Percentiles rank a stretch among this genome's conserved stretches.
Evolutionary conservation across 2,888 invertebrate genomes (phyloP).

Genomic region (Athalia rosae): DNA sequence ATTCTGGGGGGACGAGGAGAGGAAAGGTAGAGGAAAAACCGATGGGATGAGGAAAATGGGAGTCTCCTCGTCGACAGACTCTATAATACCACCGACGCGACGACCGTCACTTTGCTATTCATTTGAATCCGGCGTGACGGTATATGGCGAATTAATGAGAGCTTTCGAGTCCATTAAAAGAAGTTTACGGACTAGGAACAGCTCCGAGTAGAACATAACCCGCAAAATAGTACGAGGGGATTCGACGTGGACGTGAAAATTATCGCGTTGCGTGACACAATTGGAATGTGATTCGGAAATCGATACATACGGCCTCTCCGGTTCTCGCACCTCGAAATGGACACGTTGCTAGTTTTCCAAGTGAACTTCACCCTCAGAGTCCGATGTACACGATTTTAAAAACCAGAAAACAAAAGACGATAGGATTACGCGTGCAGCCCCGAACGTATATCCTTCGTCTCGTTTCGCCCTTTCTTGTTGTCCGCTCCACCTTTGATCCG

Average conservation of each 20-base stretch:
- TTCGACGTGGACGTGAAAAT: too few relatives aligned
- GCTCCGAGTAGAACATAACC: conserved; percentile 1
- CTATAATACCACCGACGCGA: conserved; percentile 4
- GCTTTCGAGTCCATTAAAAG: conserved; percentile 20
- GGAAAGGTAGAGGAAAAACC: not conserved
- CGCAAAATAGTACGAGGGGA: not conserved
- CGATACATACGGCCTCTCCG: too few relatives aligned
- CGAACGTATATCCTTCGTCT: conserved; percentile 1
- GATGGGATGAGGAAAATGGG: not conserved
- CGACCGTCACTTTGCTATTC: conserved; percentile 26
- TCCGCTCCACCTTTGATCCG: conserved; percentile 50
- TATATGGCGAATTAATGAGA: not conserved
- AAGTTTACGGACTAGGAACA: not conserved
- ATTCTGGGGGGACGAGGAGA: not conserved
- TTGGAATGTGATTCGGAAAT: too few relatives aligned
- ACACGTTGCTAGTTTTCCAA: not conserved
- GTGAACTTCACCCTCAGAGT: conserved; percentile 15
- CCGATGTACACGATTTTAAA: not conserved
- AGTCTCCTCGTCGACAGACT: conserved; percentile 31
- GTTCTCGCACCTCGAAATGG: too few relatives aligned
- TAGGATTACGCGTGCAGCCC: not conserved
- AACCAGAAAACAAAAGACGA: conserved; percentile 23
- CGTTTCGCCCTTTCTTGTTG: not conserved
- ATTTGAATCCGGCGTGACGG: not conserved
- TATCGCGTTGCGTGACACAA: too few relatives aligned